phyloP scores from a whole-genome alignment of 2,888 invertebrate species.

The Pyrrhia umbra region DNA sequence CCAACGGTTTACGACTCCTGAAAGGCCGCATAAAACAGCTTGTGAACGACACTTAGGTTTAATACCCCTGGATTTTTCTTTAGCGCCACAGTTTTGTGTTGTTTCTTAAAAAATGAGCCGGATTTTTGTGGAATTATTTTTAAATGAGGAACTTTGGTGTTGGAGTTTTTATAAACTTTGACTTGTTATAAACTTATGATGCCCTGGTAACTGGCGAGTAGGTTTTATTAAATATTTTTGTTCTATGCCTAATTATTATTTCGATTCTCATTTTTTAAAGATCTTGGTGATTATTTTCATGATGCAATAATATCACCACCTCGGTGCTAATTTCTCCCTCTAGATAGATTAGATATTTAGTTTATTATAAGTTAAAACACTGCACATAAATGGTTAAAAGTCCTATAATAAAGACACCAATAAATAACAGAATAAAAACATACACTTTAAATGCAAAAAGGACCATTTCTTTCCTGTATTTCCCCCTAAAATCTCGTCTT shows the following conservation, averaged over 20 bases:
- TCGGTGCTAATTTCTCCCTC: no score
- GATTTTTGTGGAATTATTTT: constrained; percentile 50
- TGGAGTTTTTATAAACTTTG: constrained; percentile 36
- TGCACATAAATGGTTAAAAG: no score
- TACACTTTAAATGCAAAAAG: constrained; percentile 1
- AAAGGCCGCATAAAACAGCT: constrained; percentile 83
- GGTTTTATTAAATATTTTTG: constrained; percentile 8
- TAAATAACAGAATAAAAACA: background rate
- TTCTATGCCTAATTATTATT: background rate
- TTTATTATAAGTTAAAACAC: no score
- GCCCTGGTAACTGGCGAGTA: constrained; percentile 29
- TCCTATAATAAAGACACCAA: background rate
- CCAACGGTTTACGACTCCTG: constrained; percentile 83
- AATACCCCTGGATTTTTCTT: constrained; percentile 83
- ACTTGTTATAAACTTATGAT: constrained; percentile 44
- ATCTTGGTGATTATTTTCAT: background rate
- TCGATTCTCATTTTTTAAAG: background rate
- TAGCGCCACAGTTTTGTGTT: constrained; percentile 59
- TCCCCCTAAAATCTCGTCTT: constrained; percentile 40
- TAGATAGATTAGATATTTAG: no score
- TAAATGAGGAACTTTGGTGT: constrained; percentile 46
- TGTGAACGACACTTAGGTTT: constrained; percentile 84
- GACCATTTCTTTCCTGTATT: constrained; percentile 21
- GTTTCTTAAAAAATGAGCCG: constrained; percentile 43
- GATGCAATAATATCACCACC: no score